Evolutionary conservation across 2,113 vertebrate genomes (phyloP).

Genomic region (Probosciger aterrimus): DNA sequence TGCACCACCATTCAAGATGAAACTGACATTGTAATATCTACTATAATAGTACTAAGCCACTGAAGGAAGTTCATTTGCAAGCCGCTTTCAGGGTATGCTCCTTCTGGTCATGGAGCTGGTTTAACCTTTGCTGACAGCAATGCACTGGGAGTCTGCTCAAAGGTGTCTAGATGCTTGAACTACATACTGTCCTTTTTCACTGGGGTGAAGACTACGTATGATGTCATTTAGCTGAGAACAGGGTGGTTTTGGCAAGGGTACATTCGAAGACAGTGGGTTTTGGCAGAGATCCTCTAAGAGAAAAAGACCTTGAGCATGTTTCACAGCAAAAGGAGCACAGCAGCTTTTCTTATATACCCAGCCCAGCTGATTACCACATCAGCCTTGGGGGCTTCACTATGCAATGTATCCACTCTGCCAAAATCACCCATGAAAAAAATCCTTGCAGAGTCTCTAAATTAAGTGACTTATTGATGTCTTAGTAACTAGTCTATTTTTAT

Average conservation of each 20-base stretch:
- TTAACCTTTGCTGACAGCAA: neutral
- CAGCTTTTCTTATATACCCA: neutral
- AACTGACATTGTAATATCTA: neutral
- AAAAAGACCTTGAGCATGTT: neutral
- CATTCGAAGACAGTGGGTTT: neutral
- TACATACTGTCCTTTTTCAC: neutral
- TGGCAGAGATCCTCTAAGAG: neutral
- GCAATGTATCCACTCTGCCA: neutral
- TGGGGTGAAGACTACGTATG: neutral
- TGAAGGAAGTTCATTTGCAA: neutral
- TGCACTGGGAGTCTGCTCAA: neutral
- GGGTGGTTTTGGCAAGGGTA: neutral
- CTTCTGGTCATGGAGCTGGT: neutral
- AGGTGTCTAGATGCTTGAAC: neutral
- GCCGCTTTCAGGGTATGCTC: neutral
- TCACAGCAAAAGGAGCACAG: neutral
- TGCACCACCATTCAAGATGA: neutral
- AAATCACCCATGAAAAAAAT: neutral
- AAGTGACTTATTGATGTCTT: neutral
- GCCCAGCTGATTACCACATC: neutral
- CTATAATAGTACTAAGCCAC: neutral
- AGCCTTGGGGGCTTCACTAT: neutral
- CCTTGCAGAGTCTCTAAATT: neutral
- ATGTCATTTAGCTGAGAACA: neutral
- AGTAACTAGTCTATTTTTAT: neutral